Base-by-base conservation (phyloP, 2,113 vertebrate genomes). In the Falcunculus frontatus region DNA sequence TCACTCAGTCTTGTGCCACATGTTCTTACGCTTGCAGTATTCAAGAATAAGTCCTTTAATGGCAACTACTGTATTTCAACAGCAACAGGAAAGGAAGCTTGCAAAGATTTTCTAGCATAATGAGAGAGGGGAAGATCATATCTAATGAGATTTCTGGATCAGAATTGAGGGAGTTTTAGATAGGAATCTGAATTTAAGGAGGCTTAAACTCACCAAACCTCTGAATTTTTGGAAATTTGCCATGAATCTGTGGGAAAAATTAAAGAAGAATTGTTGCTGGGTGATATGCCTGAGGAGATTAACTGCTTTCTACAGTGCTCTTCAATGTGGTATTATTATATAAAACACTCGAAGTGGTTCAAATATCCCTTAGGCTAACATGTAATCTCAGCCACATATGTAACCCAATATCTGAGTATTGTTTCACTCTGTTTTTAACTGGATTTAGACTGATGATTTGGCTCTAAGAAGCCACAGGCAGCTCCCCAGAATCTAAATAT, bases 381-480 rank as follows among this genome's bases (percentile, higher is more conserved):
- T 90, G 84, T 93, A 95, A 93, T 89, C 95, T 93, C 78, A 96
- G 68, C 92, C 73, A 52, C 78, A 57, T 65, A 69, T 91, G 97
- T 97, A 98, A 98, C 84, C 70, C 50, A 91, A 96, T 97, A 97
- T 90, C 91, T 84, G 52, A 74, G 67, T 74, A 96, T 98, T 96
- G 92, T 97, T 98, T 97, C 95, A 70, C 80, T 93, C 91, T 63
- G 67, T 83, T 84, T 96, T 84, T 79, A 89, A 83, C 65, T 68
- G 77, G 42, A 70, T 97, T 97, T 95, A 81, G 52, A 19, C 50
- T 83, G 42, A 75, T 87, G 62, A 83, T 93, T 96, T 81, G 64
- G 10, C 27, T 95, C 83, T 96, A 65, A 75, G 80, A 98, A 97
- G 93, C 67, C 70, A 76, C 25, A 88, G 67, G 69, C 84, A 90